Conservation (phyloP, 2,888 invertebrate species). For the Allygus modestus region DNA sequence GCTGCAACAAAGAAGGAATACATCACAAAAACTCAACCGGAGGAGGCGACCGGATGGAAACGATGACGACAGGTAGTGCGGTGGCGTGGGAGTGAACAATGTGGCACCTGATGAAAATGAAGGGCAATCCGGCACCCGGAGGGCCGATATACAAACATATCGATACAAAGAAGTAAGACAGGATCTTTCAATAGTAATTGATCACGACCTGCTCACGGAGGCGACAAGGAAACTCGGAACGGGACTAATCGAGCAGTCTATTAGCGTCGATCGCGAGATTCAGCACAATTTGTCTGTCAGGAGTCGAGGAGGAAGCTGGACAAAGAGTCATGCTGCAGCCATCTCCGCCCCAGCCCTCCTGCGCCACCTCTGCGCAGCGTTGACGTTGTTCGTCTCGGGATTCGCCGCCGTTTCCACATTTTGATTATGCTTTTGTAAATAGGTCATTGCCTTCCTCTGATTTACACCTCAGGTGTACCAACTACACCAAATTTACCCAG, state of each 20-base stretch:
- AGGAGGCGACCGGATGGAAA: constrained; percentile 34
- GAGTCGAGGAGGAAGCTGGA: constrained; percentile 32
- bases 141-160: constrained; percentile 57
- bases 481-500: no score
- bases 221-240: constrained; percentile 29
- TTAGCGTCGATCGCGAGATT: constrained; percentile 47
- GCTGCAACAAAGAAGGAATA: constrained; percentile 47
- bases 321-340: constrained; percentile 8
- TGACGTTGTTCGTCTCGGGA: not conserved
- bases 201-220: constrained; percentile 47
- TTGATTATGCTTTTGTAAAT: no score
- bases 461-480: no score
- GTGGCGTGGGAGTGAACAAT: constrained; percentile 14
- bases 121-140: not conserved
- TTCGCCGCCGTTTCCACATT: no score
- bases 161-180: constrained; percentile 41
- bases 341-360: no score
- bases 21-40: constrained; percentile 33
- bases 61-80: constrained; percentile 3
- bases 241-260: constrained; percentile 24
- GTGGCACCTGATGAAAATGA: constrained; percentile 18
- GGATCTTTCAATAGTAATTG: constrained; percentile 55
- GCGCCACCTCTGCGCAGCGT: not conserved
- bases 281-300: constrained; percentile 59
- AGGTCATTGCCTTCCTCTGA: no score